These are phyloP conservation scores for Leucoraja erinaceus DNA, from an alignment of 2,113 vertebrate genomes.

Conservation along the genomic window DNA sequence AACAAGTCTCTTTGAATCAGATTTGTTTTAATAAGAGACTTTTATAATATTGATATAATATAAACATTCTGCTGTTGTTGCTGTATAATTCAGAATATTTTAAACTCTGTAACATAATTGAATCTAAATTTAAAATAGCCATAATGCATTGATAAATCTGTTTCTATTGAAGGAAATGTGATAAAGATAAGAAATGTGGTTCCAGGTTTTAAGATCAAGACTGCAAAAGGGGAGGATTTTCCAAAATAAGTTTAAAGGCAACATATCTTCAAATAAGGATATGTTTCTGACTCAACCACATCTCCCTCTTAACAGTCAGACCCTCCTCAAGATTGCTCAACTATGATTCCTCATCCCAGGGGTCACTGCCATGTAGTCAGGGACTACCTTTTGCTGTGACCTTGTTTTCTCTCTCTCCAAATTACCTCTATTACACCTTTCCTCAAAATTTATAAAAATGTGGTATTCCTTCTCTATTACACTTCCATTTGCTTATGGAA, in stretches of 20 bases:
- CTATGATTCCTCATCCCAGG: neutral
- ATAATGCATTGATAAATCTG: neutral
- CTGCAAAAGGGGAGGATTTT: neutral
- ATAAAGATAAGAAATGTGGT: neutral
- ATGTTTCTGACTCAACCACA: neutral
- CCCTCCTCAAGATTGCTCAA: neutral
- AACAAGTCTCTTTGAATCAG: neutral
- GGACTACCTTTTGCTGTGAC: neutral
- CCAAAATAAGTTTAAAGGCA: neutral
- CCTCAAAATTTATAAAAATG: neutral
- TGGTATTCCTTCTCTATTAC: neutral
- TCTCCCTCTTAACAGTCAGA: neutral
- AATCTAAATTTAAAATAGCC: neutral
- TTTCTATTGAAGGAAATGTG: neutral
- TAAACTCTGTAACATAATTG: neutral
- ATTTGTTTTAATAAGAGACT: neutral
- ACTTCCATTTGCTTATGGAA: neutral
- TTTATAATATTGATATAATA: neutral
- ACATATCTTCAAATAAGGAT: neutral
- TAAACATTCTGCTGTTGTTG: neutral
- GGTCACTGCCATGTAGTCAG: neutral
- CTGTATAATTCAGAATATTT: neutral
- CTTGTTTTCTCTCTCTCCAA: neutral
- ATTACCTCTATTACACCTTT: neutral
- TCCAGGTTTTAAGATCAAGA: neutral